Conservation (phyloP, 2,797 vertebrate genomes). For the Coracias cyanogaster region DNA sequence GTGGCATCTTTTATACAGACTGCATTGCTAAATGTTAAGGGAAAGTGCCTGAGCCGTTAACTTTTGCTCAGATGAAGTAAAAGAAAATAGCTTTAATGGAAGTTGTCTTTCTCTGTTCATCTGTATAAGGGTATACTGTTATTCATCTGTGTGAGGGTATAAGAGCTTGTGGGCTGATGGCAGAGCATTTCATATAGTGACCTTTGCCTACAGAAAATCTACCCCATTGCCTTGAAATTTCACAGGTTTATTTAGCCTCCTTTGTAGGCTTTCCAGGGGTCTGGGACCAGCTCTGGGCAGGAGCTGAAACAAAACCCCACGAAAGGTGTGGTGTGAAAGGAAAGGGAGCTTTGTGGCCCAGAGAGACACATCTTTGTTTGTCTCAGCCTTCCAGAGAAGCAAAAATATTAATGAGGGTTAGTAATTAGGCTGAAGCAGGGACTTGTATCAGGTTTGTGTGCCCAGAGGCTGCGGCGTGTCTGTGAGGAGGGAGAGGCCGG, state of each 20-base stretch:
- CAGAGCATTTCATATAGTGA: fast-evolving
- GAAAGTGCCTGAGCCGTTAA: not conserved
- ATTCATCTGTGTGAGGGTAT: too few species aligned
- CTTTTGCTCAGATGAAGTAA: not conserved
- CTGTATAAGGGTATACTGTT: too few species aligned
- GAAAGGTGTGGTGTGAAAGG: not conserved
- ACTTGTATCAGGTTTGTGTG: fast-evolving
- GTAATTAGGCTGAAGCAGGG: not conserved
- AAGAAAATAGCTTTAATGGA: not conserved
- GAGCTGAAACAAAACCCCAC: not conserved
- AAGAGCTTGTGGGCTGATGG: not conserved
- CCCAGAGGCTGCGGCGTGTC: not conserved
- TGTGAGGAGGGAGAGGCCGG: not conserved
- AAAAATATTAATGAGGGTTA: not conserved
- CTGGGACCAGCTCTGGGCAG: not conserved
- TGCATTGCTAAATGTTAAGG: not conserved
- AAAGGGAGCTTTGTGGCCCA: not conserved
- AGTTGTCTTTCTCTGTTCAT: fast-evolving
- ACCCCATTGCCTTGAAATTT: fast-evolving
- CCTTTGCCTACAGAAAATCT: not conserved
- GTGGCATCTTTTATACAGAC: not conserved
- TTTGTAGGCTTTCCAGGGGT: not conserved
- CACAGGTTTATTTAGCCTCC: not conserved
- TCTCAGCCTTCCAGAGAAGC: not conserved
- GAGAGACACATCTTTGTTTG: not conserved